Conservation (phyloP, 2,113 vertebrate genomes). For the Entomyzon cyanotis region DNA sequence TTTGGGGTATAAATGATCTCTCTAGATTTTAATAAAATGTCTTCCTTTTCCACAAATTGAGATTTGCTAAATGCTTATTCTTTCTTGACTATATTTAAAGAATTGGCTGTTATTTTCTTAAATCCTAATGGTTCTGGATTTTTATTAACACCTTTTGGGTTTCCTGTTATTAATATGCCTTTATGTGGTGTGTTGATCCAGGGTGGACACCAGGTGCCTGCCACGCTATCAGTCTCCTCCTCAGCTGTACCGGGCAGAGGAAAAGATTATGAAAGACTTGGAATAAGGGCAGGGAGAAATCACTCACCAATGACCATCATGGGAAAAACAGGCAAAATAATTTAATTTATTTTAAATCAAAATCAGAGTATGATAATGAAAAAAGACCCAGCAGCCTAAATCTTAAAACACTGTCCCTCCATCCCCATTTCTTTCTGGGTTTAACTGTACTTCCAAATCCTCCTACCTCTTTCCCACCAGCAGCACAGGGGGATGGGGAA, state of each 20-base stretch:
- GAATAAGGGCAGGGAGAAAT: background rate
- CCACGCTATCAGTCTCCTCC: background rate
- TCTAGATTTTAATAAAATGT: background rate
- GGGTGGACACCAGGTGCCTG: background rate
- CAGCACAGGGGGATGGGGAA: background rate
- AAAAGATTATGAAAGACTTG: background rate
- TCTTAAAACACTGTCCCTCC: fast-evolving
- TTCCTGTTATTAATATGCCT: background rate
- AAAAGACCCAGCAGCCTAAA: background rate
- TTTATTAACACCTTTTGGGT: background rate
- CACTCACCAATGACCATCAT: background rate
- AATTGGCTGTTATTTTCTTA: background rate
- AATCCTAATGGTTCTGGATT: background rate
- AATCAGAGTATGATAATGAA: background rate
- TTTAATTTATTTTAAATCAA: background rate
- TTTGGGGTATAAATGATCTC: background rate
- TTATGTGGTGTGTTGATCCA: background rate
- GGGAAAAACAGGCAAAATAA: background rate
- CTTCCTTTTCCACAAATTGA: background rate
- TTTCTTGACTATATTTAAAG: background rate
- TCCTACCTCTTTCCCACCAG: background rate
- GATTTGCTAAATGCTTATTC: background rate
- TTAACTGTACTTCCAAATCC: background rate
- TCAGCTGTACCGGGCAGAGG: background rate
- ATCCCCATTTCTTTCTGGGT: background rate